phyloP scores from a whole-genome alignment of 2,113 vertebrate genomes.

The Pedetes capensis region DNA sequence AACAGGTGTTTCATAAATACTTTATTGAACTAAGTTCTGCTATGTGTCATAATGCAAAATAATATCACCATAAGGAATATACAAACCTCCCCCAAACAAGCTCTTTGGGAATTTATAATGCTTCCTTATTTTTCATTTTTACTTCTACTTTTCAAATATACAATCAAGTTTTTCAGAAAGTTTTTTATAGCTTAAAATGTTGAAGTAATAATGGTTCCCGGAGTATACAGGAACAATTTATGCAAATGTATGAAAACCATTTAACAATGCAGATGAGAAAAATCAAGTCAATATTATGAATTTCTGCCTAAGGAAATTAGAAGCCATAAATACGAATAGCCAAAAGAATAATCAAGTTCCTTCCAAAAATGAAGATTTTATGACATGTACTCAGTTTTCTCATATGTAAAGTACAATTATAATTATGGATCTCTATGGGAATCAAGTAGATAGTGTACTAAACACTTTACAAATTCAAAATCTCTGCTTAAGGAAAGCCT shows the following conservation, averaged over 20 bases:
- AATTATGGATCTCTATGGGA: background rate
- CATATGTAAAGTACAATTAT: slow-evolving; percentile 19
- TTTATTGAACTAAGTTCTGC: background rate
- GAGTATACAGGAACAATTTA: background rate
- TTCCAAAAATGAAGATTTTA: background rate
- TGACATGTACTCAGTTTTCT: too few relatives aligned
- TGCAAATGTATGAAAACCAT: background rate
- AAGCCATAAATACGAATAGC: background rate
- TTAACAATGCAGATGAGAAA: slow-evolving; percentile 31
- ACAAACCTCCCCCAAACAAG: background rate
- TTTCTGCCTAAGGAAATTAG: background rate
- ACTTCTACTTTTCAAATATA: background rate
- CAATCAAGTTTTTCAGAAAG: background rate
- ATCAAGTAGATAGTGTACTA: background rate
- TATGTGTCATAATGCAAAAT: background rate
- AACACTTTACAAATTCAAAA: background rate
- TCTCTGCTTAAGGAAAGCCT: background rate
- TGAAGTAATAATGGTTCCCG: background rate
- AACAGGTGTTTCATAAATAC: background rate
- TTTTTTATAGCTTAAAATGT: slow-evolving; percentile 34
- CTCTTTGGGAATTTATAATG: background rate
- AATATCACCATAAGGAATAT: background rate
- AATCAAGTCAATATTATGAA: slow-evolving; percentile 3
- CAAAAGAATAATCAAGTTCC: slow-evolving; percentile 5
- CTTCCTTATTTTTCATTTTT: background rate